These are phyloP conservation scores for Lophotriccus pileatus DNA, from an alignment of 2,797 vertebrate genomes.

Conservation along the genomic window DNA sequence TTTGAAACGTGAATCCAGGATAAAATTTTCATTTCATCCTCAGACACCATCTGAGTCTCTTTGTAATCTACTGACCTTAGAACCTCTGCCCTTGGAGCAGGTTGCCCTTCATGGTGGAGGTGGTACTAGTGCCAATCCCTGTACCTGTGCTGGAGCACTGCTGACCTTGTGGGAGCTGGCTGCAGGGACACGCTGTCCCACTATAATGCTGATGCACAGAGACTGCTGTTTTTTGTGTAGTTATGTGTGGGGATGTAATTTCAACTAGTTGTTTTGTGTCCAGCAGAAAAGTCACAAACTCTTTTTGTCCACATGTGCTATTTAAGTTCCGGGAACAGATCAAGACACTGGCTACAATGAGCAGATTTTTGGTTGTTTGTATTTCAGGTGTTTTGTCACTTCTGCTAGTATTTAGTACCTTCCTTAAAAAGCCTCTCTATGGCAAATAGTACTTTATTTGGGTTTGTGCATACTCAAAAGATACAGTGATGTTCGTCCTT, in stretches of 20 bases:
- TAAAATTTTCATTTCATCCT: not conserved
- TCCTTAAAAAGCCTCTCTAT: not conserved
- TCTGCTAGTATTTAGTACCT: not conserved
- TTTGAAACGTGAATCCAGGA: not conserved
- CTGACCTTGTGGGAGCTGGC: not conserved
- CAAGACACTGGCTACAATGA: not conserved
- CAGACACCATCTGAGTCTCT: fast-evolving
- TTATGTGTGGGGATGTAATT: not conserved
- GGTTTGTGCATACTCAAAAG: not conserved
- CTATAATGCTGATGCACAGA: not conserved
- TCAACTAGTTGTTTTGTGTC: not conserved
- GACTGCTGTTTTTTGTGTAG: fast-evolving
- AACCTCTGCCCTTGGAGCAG: fast-evolving
- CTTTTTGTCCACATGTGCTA: not conserved
- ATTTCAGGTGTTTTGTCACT: not conserved
- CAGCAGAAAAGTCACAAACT: not conserved
- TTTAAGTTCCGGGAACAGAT: not conserved
- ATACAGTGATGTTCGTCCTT: not conserved
- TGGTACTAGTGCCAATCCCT: not conserved
- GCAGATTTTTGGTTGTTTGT: not conserved
- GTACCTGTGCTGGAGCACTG: not conserved
- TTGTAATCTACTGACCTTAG: not conserved
- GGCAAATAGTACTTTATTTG: not conserved
- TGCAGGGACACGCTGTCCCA: fast-evolving
- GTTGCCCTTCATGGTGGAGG: not conserved